Percentiles rank a stretch among this genome's conserved stretches.
These are phyloP conservation scores for Chiloscyllium punctatum DNA, from an alignment of 2,797 vertebrate species.

Conservation along the genomic window DNA sequence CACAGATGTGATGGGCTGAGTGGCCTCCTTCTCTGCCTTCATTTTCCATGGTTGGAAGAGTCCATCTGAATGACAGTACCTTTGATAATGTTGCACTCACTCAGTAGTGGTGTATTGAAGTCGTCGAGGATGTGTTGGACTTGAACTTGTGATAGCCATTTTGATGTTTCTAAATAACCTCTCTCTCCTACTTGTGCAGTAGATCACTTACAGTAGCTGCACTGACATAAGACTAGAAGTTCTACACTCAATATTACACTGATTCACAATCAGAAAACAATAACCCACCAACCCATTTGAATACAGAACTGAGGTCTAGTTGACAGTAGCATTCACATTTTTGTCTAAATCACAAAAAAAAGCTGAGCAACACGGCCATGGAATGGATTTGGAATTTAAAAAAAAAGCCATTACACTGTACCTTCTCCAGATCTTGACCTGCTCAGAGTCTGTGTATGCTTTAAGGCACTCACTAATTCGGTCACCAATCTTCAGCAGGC, in stretches of 20 bases:
- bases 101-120: background rate
- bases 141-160: background rate
- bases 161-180: background rate
- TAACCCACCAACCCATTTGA: background rate
- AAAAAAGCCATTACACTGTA: conserved; percentile 44
- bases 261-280: background rate
- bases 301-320: background rate
- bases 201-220: background rate
- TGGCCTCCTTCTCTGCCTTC: background rate
- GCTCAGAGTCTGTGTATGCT: conserved; percentile 87
- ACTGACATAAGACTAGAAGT: background rate
- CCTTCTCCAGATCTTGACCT: conserved; percentile 89
- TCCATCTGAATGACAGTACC: background rate
- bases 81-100: background rate
- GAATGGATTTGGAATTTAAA: background rate
- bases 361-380: background rate
- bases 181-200: background rate
- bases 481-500: conserved; percentile 93
- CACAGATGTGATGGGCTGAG: background rate
- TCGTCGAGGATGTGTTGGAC: background rate
- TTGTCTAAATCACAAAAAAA: background rate
- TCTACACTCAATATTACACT: background rate
- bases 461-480: conserved; percentile 98
- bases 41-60: background rate
- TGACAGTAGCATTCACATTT: background rate